Evolutionary conservation across 2,113 vertebrate genomes (phyloP), one percentile per base, ranked within the genome.

Genomic region (Limanda limanda): DNA sequence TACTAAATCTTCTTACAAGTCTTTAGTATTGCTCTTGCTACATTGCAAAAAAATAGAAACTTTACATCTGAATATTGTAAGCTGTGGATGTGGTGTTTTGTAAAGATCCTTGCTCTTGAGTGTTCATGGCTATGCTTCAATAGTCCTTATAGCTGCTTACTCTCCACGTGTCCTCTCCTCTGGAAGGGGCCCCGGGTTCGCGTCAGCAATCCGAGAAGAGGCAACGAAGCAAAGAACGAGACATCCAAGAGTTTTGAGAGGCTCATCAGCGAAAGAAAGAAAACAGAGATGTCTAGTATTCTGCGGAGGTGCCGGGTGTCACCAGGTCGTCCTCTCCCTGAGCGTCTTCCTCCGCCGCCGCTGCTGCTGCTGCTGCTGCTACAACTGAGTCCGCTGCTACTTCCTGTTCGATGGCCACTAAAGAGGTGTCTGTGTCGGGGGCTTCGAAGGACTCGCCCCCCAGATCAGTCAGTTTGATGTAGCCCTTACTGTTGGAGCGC

Each of bases 401-500:
- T 66, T 87, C 93, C 82, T 71, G 91, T 87, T 92, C 81, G 20
- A 79, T 84, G 67, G 82, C 64, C 77, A 54, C 71, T 47, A 81
- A 82, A 73, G 87, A 83, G 45, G 84, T 68, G 79, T 87, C 88
- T 23, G 92, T 90, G 84, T 94, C 94, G 14, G 95, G 85, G 25
- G 95, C 95, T 85, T 97, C 96, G 78, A 95, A 91, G 58, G 96
- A 97, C 86, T 97, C 95, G 66, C 95, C 95, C 31, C 95, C 93
- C 79, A 94, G 88, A 68, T 97, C 96, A 85, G 92, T 93, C 88
- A 98, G 92, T 51, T 96, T 96, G 79, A 95, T 94, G 94, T 99
- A 98, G 95, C 97, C 96, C 96, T 97, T 97, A 93, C 95, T 96
- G 95, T 96, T 93, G 71, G 94, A 90, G 59, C 88, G 95, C 64